Base-by-base conservation (phyloP, 2,113 vertebrate species). In the Silurus asotus region DNA sequence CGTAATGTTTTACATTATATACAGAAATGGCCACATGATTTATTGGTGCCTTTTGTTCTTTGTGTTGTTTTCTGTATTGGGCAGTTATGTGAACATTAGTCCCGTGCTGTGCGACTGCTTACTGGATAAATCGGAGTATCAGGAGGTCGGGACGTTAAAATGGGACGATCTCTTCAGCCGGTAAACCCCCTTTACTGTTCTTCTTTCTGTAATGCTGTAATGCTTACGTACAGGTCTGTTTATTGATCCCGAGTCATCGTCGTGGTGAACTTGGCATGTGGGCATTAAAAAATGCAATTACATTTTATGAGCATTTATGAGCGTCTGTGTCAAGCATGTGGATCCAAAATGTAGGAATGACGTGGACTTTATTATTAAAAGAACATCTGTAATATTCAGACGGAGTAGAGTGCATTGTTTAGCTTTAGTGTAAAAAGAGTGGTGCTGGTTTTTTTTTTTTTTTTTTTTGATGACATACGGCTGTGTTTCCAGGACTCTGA, bases 111-210 rank as follows among this genome's bases (percentile, higher is more conserved):
- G 97, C 59, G 98, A 99, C 93, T 98, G 97, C 91, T 88, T 99
- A 86, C 89, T 99, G 90, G 97, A 97, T 85, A 98, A 96, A 92
- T 94, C 92, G 0, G 98, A 99, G 25, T 96, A 97, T 88, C 94
- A 97, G 65, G 93, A 95, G 45, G 83, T 99, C 55, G 85, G 89
- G 83, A 90, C 88, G 87, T 95, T 99, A 0, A 97, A 96, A 37
- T 99, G 98, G 98, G 97, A 99, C 67, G 95, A 95, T 51, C 96
- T 99, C 25, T 91, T 99, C 65, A 95, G 93, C 95, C 97, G 98
- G 98, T 99, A 93, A 45, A 23, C n/a, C 37, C 25, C 17, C 10
- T 81, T 25, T 3, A n/a, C 17, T 48, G 4, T 51, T 82, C 3
- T n/a, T n/a, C 14, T 20, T 28, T 11, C 2, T 37, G 25, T 8